Evolutionary conservation across 2,113 vertebrate species (phyloP).

Genomic region (Puffinus mauretanicus): DNA sequence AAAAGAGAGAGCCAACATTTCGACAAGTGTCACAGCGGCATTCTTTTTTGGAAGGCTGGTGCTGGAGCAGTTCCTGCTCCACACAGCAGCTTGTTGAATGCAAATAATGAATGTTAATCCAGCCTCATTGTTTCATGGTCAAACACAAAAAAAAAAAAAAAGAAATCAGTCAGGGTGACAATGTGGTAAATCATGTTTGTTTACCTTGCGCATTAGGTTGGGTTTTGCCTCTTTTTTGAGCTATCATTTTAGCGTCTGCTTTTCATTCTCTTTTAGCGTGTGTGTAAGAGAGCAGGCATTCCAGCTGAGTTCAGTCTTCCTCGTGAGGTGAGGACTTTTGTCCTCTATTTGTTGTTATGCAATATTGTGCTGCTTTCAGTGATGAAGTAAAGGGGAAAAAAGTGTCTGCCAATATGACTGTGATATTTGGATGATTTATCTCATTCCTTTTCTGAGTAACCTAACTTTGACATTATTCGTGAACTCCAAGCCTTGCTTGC

Average conservation of each 20-base stretch:
- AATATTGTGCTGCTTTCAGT: not conserved
- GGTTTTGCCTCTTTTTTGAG: not conserved
- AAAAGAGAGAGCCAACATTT: not conserved
- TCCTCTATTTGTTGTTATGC: slow-evolving; percentile 45
- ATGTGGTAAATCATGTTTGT: not conserved
- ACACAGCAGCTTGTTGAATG: not conserved
- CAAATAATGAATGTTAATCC: slow-evolving; percentile 12
- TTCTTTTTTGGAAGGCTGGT: not conserved
- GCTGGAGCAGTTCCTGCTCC: not conserved
- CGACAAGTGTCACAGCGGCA: not conserved
- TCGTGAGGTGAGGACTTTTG: slow-evolving; percentile 27
- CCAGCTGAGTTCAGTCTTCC: not conserved
- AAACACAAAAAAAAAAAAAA: not conserved
- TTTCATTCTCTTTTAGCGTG: not conserved
- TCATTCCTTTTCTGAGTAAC: slow-evolving; percentile 76
- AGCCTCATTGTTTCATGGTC: not conserved
- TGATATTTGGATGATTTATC: slow-evolving; percentile 72
- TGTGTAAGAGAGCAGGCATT: not conserved
- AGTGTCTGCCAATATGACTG: slow-evolving; percentile 12
- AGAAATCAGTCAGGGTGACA: not conserved
- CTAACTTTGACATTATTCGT: slow-evolving; percentile 83
- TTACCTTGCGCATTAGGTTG: not conserved
- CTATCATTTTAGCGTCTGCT: not conserved
- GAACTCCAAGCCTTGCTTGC: slow-evolving; percentile 75
- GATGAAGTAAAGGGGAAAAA: not conserved